These are phyloP conservation scores for Anser brachyrhynchus DNA, from an alignment of 2,113 vertebrate genomes.

Conservation along the genomic window DNA sequence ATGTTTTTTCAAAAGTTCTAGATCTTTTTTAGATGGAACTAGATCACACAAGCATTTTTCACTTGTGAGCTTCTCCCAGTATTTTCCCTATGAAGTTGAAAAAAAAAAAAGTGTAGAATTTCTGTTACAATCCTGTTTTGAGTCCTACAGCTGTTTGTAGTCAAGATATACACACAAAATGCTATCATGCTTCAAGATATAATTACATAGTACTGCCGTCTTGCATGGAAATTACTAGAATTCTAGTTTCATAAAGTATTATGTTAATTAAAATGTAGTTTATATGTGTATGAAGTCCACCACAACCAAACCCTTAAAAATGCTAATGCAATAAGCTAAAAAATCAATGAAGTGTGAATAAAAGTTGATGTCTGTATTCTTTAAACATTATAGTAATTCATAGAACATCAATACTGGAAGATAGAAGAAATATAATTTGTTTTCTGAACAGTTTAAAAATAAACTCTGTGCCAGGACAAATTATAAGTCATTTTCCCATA, in stretches of 20 bases:
- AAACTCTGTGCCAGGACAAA: background rate
- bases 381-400: background rate
- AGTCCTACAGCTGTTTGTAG: background rate
- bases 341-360: background rate
- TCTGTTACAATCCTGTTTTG: background rate
- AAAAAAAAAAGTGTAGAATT: background rate
- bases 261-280: slow-evolving; percentile 3
- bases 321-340: background rate
- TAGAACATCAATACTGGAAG: background rate
- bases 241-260: slow-evolving; percentile 5
- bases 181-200: background rate
- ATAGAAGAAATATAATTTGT: background rate
- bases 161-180: background rate
- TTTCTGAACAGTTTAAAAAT: background rate
- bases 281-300: background rate
- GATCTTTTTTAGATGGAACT: background rate
- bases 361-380: background rate
- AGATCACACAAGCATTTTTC: background rate
- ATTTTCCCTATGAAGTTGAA: background rate
- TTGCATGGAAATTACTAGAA: slow-evolving; percentile 3
- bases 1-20: background rate
- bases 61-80: background rate
- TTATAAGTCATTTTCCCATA: background rate
- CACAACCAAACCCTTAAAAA: background rate
- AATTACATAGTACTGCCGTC: slow-evolving; percentile 24